Evolutionary conservation across 2,797 vertebrate species (phyloP).

Genomic region (Alectoris magna): DNA sequence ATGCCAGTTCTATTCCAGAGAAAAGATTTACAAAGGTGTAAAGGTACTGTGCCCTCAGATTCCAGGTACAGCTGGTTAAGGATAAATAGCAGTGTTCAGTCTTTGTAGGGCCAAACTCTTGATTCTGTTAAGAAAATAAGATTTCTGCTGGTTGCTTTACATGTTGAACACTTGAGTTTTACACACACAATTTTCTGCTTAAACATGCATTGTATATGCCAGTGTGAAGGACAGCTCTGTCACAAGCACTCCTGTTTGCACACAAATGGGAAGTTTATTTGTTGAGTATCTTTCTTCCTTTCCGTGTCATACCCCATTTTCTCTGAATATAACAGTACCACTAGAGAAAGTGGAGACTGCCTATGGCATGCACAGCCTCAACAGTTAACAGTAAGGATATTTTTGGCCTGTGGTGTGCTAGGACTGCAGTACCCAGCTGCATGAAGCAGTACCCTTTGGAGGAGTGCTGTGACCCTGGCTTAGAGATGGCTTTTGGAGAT

Average conservation of each 20-base stretch:
- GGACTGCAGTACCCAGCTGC: neutral
- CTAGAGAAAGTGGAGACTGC: neutral
- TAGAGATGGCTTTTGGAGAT: neutral
- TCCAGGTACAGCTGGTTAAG: neutral
- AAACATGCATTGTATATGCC: neutral
- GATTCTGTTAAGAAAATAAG: neutral
- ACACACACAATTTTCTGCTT: neutral
- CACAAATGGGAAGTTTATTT: neutral
- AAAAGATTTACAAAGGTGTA: neutral
- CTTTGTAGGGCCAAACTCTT: neutral
- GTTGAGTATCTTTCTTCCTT: neutral
- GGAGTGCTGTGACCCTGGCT: neutral
- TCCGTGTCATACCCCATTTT: neutral
- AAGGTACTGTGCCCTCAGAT: neutral
- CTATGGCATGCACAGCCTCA: neutral
- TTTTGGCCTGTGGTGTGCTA: rapidly evolving
- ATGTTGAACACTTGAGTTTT: neutral
- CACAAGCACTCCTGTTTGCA: neutral
- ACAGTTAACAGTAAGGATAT: neutral
- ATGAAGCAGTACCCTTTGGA: neutral
- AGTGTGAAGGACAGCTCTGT: neutral
- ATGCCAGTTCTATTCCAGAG: neutral
- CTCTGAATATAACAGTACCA: neutral
- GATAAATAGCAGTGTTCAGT: neutral
- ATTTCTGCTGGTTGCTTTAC: neutral